Conservation (phyloP, 2,113 vertebrate genomes). For the Mugil cephalus region DNA sequence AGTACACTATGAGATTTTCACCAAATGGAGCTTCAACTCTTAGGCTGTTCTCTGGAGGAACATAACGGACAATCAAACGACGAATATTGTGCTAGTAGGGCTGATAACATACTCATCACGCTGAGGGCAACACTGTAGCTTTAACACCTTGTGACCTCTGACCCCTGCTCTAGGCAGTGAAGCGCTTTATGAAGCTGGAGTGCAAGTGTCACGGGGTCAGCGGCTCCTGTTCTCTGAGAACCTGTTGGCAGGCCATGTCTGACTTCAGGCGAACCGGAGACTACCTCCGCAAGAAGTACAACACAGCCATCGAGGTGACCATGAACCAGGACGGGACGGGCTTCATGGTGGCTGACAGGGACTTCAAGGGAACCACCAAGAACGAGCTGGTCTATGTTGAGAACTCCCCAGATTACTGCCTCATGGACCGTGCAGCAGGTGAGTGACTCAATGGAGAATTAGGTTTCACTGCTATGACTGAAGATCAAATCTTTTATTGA, state of each 20-base stretch:
- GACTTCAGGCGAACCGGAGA: constrained; percentile 96
- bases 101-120: constrained; percentile 46
- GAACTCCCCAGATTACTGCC: constrained; percentile 97
- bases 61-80: constrained; percentile 1
- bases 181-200: constrained; percentile 98
- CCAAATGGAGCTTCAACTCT: too few relatives aligned
- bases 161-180: constrained; percentile 90
- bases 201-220: constrained; percentile 99
- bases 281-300: constrained; percentile 94
- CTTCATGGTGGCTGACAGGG: constrained; percentile 92
- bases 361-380: constrained; percentile 91
- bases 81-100: neutral
- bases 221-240: constrained; percentile 96
- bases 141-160: constrained; percentile 75
- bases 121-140: constrained; percentile 42
- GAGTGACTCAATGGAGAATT: constrained; percentile 44
- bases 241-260: constrained; percentile 96
- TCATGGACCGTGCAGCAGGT: constrained; percentile 95
- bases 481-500: too few relatives aligned
- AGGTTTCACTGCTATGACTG: neutral
- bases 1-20: too few relatives aligned
- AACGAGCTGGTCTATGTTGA: constrained; percentile 97
- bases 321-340: constrained; percentile 97
- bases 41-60: neutral
- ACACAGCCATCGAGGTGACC: constrained; percentile 94